phyloP scores from a whole-genome alignment of 2,113 vertebrate genomes.

The Perognathus longimembris region DNA sequence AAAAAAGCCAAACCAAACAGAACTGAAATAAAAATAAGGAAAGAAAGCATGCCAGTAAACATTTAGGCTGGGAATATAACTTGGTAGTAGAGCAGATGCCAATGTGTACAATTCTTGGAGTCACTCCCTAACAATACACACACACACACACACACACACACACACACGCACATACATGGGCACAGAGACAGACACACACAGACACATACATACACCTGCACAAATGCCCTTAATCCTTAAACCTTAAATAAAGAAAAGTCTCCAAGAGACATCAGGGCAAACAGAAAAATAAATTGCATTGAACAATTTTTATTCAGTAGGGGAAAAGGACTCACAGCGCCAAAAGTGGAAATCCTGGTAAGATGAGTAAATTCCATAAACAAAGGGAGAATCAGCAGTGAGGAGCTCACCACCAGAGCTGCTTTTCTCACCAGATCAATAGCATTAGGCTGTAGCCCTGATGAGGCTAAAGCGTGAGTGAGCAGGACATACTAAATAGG shows the following conservation, averaged over 20 bases:
- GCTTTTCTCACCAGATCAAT: not conserved
- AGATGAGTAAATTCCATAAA: conserved; percentile 5
- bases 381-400: conserved; percentile 25
- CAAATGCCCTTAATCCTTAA: no score
- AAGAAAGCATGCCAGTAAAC: no score
- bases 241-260: not conserved
- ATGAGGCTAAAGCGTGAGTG: not conserved
- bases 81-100: no score
- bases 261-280: not conserved
- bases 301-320: conserved; percentile 27
- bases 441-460: not conserved
- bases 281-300: conserved; percentile 31
- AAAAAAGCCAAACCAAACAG: no score
- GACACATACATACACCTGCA: not conserved
- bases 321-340: not conserved
- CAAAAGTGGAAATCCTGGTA: conserved; percentile 26
- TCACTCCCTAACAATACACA: not conserved
- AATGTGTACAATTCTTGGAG: not conserved
- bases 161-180: no score
- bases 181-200: no score
- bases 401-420: not conserved
- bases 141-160: not conserved
- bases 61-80: no score
- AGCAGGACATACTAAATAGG: not conserved
- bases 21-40: no score